Base-by-base conservation (phyloP, 2,888 invertebrate genomes). In the Melanostoma scalare region DNA sequence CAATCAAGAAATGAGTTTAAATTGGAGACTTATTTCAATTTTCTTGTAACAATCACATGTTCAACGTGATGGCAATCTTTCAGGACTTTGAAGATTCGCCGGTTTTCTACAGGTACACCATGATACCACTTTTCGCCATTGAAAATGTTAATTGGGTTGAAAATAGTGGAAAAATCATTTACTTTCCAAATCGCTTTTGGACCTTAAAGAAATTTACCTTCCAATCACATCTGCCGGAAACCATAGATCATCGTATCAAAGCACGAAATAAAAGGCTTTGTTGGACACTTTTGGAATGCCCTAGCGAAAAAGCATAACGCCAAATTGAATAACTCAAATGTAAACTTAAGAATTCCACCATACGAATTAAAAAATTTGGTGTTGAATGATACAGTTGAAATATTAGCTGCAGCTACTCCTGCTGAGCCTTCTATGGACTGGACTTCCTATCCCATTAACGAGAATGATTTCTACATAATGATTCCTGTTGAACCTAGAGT, bases 271-370 rank as follows among this genome's bases (percentile, higher is more conserved):
- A 86, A 85, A 0, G 90, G 90, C 1, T 86, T 86, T 3, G 78
- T 87, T 2, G 89, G 89, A 0, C 88, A 90, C 42, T 87, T 89
- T 3, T 85, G 89, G 55, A 38, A 30, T 0, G 86, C 72, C 9
- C 88, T 90, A 60, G 86, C 87, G 5, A 76, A 85, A 5, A 89
- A 87, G 40, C 87, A 85, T 58, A 90, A 90, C 10, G 88, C 86
- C 6, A 69, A 3, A 0, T 50, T 89, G 1, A 50, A 82, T 30
- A 76, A 84, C 1, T 68, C 63, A 1, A 71, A 85, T 2, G 79
- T 20, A 20, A 20, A 48, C 82, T 6, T 35, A 10, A 20, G 1
- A 31, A 50, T 76, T 0, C 87, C 89, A 0, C 61, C 87, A 0
- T 77, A 50, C 10, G 84, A 87, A 52, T 0, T 86, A 87, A 2